phyloP scores from a whole-genome alignment of 2,113 vertebrate species.

The Gadus macrocephalus region DNA sequence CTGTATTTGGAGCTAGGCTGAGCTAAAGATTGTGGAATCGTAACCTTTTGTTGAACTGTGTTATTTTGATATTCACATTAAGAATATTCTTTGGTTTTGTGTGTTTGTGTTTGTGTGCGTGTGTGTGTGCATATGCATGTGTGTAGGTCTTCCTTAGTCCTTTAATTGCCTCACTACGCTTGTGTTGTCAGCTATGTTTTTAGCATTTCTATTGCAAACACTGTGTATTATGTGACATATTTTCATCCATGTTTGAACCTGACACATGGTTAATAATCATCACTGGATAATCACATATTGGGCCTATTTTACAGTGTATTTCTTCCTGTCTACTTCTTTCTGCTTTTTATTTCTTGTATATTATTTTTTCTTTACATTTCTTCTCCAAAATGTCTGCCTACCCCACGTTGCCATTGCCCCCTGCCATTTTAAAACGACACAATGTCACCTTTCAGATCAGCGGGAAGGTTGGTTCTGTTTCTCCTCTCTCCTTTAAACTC shows the following conservation, averaged over 20 bases:
- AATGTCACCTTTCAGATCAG: slow-evolving; percentile 98
- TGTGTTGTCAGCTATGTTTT: too few relatives aligned
- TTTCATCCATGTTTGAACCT: too few relatives aligned
- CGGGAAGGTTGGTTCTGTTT: slow-evolving; percentile 99
- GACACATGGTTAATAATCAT: slow-evolving; percentile 50
- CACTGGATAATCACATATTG: slow-evolving; percentile 88
- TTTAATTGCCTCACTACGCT: too few relatives aligned
- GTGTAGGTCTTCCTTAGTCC: slow-evolving; percentile 1
- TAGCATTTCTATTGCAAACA: too few relatives aligned
- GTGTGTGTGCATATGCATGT: slow-evolving; percentile 4
- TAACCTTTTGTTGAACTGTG: too few relatives aligned
- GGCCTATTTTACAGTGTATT: slow-evolving; percentile 99
- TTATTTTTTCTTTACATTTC: slow-evolving; percentile 79
- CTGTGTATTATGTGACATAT: too few relatives aligned
- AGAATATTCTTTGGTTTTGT: too few relatives aligned
- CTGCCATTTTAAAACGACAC: slow-evolving; percentile 83
- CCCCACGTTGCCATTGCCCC: slow-evolving; percentile 87
- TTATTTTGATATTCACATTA: too few relatives aligned
- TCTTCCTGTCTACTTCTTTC: slow-evolving; percentile 87
- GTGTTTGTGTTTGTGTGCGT: neutral
- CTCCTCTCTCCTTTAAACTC: slow-evolving; percentile 74
- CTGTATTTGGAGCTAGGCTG: too few relatives aligned
- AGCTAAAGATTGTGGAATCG: too few relatives aligned
- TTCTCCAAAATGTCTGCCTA: slow-evolving; percentile 76
- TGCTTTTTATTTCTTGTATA: slow-evolving; percentile 78